Base-by-base conservation (phyloP, 2,113 vertebrate species). In the Mellivora capensis region DNA sequence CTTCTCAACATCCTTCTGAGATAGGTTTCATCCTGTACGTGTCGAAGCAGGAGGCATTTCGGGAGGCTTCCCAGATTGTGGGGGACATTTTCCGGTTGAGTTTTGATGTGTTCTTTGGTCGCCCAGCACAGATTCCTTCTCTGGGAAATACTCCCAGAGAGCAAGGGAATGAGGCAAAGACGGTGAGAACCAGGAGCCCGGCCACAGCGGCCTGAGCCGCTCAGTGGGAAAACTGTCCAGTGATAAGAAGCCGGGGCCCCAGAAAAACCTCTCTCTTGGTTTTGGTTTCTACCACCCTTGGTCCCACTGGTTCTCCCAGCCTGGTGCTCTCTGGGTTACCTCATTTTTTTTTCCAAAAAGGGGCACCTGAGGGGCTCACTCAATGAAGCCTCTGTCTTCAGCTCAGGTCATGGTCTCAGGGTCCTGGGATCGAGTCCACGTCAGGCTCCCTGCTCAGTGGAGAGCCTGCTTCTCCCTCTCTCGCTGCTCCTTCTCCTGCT, bases 181-280 rank as follows among this genome's bases (percentile, higher is more conserved):
- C 31, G 15, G 8, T 39, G 34, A 37, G 49, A 92, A 72, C 84
- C n/a, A 77, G 76, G 18, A 69, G 20, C 54, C 54, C 6, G 0
- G 0, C 82, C 1, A 1, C 79, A 31, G 10, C 15, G 1, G 6
- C 62, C 54, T 57, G 29, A 34, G 4, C 39, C 13, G 1, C 37
- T 27, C 11, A 29, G 64, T 31, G 27, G 4, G 3, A 54, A 5
- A 11, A 31, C 3, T 52, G 18, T 49, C 47, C 4, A 2, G n/a
- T 15, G 29, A 12, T 34, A 18, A 67, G 44, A 69, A 31, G 4
- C 18, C 0, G 4, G 44, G 29, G 13, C 47, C n/a, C 44, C 15
- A 21, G 17, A 27, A 62, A 9, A 3, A 37, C 49, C 3, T 39
- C 44, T 27, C 34, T 62, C 76, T 4, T 13, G 6, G 18, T 39